Evolutionary conservation across 2,888 invertebrate species (phyloP).

Genomic region (Meteorus cinctellus): DNA sequence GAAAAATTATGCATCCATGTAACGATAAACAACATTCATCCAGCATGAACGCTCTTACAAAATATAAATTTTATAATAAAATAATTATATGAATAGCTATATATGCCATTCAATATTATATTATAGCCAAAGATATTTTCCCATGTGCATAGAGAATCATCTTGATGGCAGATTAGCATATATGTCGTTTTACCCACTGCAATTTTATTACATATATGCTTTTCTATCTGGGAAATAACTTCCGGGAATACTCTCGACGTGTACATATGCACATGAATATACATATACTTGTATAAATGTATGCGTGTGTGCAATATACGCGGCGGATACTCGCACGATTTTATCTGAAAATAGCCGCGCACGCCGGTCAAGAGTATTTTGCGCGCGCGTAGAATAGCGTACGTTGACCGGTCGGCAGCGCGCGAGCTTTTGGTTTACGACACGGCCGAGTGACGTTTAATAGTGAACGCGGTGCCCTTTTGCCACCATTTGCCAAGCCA

Average conservation of each 20-base stretch:
- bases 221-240: slow-evolving; percentile 15
- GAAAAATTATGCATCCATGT: too few species aligned
- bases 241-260: slow-evolving; percentile 14
- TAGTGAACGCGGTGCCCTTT: slow-evolving; percentile 64
- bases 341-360: slow-evolving; percentile 37
- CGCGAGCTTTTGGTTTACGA: slow-evolving; percentile 67
- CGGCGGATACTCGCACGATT: slow-evolving; percentile 1
- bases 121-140: slow-evolving; percentile 9
- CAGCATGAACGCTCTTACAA: background rate
- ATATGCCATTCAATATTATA: slow-evolving; percentile 9
- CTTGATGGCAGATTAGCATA: slow-evolving; percentile 30
- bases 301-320: slow-evolving; percentile 4
- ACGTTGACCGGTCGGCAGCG: slow-evolving; percentile 50
- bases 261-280: background rate
- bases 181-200: slow-evolving; percentile 29
- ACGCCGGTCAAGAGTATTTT: slow-evolving; percentile 25
- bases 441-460: slow-evolving; percentile 69
- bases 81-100: background rate
- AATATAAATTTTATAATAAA: slow-evolving; percentile 1
- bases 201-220: slow-evolving; percentile 32
- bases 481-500: slow-evolving; percentile 48
- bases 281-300: background rate
- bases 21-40: too few species aligned
- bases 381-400: slow-evolving; percentile 41
- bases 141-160: slow-evolving; percentile 6